These are phyloP conservation scores for Lasioglossum lativentre DNA, from an alignment of 2,888 invertebrate species.

Conservation along the genomic window DNA sequence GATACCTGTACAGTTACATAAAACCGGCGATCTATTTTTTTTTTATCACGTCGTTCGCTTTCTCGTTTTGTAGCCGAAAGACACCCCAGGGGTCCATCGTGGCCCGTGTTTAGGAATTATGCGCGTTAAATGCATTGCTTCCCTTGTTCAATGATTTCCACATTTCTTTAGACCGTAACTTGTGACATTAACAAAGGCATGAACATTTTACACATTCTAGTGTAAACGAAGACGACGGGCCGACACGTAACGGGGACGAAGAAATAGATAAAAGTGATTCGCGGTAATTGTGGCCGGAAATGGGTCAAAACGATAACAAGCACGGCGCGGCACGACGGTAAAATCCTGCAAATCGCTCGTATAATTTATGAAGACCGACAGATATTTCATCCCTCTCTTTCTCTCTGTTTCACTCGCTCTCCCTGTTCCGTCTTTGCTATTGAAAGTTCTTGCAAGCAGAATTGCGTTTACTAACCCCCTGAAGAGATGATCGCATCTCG, in stretches of 20 bases:
- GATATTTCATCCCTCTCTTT: background rate
- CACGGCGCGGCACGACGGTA: constrained; percentile 1
- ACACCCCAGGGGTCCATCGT: background rate
- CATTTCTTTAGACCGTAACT: background rate
- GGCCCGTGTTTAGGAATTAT: background rate
- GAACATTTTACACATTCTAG: background rate
- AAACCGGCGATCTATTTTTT: background rate
- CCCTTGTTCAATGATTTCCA: background rate
- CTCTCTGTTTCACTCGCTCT: background rate
- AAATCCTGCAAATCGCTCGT: background rate
- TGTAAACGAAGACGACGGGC: background rate
- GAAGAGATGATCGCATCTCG: background rate
- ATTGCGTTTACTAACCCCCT: background rate
- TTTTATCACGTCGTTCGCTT: background rate
- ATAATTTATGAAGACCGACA: background rate
- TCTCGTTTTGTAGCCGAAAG: background rate
- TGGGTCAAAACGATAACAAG: constrained; percentile 57
- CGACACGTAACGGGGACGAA: background rate
- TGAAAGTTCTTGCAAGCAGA: constrained; percentile 6
- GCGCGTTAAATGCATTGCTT: background rate
- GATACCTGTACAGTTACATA: background rate
- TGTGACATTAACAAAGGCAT: background rate
- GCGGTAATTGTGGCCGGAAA: constrained; percentile 41
- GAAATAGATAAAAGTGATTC: constrained; percentile 28
- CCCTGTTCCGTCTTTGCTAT: background rate